phyloP scores from a whole-genome alignment of 2,797 vertebrate genomes.

The Sebastes taczanowskii region DNA sequence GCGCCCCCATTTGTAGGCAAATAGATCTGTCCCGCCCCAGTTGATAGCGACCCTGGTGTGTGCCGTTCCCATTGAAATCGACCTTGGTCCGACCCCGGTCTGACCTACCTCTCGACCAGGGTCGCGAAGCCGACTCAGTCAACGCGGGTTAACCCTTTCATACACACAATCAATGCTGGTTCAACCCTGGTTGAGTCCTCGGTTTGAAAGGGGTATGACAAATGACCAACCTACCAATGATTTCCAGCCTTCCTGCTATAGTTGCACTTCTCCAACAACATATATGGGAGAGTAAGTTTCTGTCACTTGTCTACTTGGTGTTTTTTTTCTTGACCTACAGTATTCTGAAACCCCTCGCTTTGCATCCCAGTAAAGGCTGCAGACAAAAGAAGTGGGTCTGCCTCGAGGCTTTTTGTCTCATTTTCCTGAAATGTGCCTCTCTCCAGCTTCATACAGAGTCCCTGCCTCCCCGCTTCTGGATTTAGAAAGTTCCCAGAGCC shows the following conservation, averaged over 20 bases:
- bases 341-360: not conserved
- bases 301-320: not conserved
- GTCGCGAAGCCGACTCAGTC: no score
- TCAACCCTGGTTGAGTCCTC: not conserved
- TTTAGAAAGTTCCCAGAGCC: constrained; percentile 33
- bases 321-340: not conserved
- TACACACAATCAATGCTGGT: no score
- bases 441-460: not conserved
- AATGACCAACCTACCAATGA: no score
- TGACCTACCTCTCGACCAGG: no score
- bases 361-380: not conserved
- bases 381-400: not conserved
- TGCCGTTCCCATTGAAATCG: no score
- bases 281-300: not conserved
- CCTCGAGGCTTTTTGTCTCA: not conserved
- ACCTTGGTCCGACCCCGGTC: no score
- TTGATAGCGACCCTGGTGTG: no score
- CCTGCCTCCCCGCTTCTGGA: not conserved
- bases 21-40: no score
- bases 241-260: not conserved
- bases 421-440: constrained; percentile 7
- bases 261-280: not conserved
- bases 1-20: no score
- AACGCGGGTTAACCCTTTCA: no score
- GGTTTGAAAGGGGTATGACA: not conserved